Evolutionary conservation across 2,888 invertebrate species (phyloP).

Genomic region (Linyphia triangularis): DNA sequence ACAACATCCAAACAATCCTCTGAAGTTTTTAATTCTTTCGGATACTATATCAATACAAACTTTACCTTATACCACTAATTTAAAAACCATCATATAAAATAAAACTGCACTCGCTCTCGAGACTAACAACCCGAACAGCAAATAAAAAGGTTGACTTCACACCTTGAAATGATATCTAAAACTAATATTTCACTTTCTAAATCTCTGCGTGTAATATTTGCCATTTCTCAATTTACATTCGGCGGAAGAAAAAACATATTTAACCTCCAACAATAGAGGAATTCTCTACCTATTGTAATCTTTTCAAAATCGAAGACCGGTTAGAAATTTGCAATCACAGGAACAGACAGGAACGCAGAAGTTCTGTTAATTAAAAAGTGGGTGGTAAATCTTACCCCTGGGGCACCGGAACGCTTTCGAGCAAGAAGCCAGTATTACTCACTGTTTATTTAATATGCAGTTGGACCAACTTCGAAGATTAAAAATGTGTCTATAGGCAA

Average conservation of each 20-base stretch:
- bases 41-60: no score
- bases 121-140: no score
- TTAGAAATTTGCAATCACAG: constrained; percentile 1
- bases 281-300: no score
- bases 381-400: constrained; percentile 17
- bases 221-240: not conserved
- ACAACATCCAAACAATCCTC: no score
- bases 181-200: not conserved
- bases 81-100: no score
- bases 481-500: constrained; percentile 28
- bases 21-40: no score
- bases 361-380: constrained; percentile 47
- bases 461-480: constrained; percentile 20
- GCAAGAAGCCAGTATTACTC: not conserved
- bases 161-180: not conserved
- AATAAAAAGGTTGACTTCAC: no score
- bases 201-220: not conserved
- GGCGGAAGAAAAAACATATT: no score
- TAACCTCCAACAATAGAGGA: no score
- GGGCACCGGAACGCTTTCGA: not conserved
- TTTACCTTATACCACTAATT: no score
- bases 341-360: constrained; percentile 5
- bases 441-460: constrained; percentile 26
- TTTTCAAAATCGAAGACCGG: no score
- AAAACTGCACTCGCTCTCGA: no score